Conservation (phyloP, 2,888 invertebrate species). For the Azorinus chamasolen region DNA sequence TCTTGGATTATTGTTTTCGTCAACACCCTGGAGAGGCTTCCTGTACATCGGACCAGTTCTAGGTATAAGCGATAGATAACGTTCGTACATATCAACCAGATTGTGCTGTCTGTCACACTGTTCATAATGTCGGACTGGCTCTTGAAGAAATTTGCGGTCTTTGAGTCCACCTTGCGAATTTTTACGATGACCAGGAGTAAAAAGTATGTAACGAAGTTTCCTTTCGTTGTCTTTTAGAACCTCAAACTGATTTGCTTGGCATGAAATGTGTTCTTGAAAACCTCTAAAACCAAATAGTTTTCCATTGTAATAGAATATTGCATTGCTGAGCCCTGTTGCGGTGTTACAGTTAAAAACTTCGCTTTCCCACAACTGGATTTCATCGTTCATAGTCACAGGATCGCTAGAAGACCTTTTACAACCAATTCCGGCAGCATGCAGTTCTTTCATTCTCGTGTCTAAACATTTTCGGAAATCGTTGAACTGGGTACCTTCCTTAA, state of each 20-base stretch:
- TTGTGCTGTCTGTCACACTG: too few species aligned
- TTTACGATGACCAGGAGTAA: conserved; percentile 8
- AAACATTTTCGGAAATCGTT: background rate
- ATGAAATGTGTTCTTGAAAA: conserved; percentile 3
- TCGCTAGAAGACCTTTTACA: background rate
- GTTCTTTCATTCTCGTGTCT: conserved; percentile 17
- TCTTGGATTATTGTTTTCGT: too few species aligned
- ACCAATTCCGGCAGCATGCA: background rate
- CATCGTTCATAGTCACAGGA: conserved; percentile 11
- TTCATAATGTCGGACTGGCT: conserved; percentile 1
- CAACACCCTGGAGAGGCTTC: too few species aligned
- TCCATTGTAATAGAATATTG: conserved; percentile 25
- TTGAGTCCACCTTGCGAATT: conserved; percentile 13
- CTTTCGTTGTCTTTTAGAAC: background rate
- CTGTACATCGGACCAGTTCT: too few species aligned
- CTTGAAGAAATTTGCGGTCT: background rate
- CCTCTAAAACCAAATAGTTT: conserved; percentile 21
- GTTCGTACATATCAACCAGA: too few species aligned
- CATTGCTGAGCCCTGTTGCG: background rate
- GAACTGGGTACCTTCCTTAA: background rate
- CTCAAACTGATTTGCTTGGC: conserved; percentile 5
- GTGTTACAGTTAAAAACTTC: background rate
- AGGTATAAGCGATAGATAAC: too few species aligned
- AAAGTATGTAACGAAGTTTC: background rate
- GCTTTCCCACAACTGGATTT: background rate